Evolutionary conservation across 2,797 vertebrate species (phyloP), one percentile per base, ranked within the genome.

Genomic region (Melanotaenia pygmaea): DNA sequence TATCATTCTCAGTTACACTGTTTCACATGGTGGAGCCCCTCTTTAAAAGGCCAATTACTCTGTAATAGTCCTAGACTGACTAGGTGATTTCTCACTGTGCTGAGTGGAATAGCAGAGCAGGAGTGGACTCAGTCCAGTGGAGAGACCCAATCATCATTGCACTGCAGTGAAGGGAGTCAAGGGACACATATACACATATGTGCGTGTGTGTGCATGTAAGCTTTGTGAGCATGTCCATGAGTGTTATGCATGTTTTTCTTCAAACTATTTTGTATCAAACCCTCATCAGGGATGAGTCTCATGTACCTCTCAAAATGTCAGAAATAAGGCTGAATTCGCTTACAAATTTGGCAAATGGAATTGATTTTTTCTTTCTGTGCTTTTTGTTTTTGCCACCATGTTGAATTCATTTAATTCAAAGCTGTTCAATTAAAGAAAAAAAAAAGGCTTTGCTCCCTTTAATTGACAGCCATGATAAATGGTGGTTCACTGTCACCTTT

Each of bases 31-130:
- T 84, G 74, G 81, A 88, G 82, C 82, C 87, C 88, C 90, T 90
- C 92, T 95, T 93, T 90, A 90, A 93, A 90, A 91, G 90, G 88
- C 88, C 91, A 94, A 94, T 94, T 93, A 94, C 86, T 85, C 88
- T 91, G 91, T 93, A 93, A 92, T 93, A 90, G 92, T 91, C 79
- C 87, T 80, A 74, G 86, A 72, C 86, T 84, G 90, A 92, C 88
- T 89, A 85, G 90, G 91, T 91, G 88, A 93, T 93, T 93, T 93
- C 88, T 91, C 88, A 86, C 87, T 88, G 82, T 80, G 81, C 86
- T 85, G 86, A 90, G 82, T 86, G 83, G 86, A 91, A 89, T 87
- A 88, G 89, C 83, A 83, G 86, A 81, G 84, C 85, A 79, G 82
- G 81, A 90, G 86, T 89, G 81, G 86, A 91, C 80, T 88, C 86